Evolutionary conservation across 2,888 invertebrate species (phyloP).

Genomic region (Ptilodon capucinus): DNA sequence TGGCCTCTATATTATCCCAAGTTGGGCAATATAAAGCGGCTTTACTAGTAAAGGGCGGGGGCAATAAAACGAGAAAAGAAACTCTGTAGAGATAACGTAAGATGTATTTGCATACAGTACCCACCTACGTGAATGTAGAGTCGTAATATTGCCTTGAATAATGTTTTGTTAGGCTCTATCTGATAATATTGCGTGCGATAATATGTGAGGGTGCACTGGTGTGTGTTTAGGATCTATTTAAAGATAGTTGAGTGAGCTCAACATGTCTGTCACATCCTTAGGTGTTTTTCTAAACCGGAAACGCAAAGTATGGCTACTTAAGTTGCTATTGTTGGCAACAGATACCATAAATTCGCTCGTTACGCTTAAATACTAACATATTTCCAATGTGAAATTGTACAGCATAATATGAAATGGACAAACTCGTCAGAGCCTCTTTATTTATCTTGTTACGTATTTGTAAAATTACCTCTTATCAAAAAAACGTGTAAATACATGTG

Average conservation of each 20-base stretch:
- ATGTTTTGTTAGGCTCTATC: slow-evolving; percentile 8
- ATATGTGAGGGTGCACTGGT: background rate
- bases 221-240: background rate
- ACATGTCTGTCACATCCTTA: background rate
- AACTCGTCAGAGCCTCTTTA: too few species aligned
- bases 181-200: background rate
- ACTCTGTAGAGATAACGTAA: slow-evolving; percentile 41
- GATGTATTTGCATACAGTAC: slow-evolving; percentile 39
- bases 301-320: too few species aligned
- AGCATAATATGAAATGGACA: too few species aligned
- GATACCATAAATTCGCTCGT: too few species aligned
- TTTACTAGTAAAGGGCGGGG: slow-evolving; percentile 59
- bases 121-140: slow-evolving; percentile 12
- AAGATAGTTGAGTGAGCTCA: background rate
- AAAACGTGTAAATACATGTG: too few species aligned
- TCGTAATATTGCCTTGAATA: slow-evolving; percentile 2
- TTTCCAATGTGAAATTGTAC: too few species aligned
- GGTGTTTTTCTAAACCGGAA: too few species aligned
- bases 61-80: slow-evolving; percentile 45
- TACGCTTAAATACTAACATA: too few species aligned
- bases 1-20: slow-evolving; percentile 42
- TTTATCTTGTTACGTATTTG: too few species aligned
- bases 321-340: too few species aligned
- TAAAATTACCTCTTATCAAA: too few species aligned
- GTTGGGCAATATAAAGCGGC: slow-evolving; percentile 53